Base-by-base conservation (phyloP, 2,113 vertebrate genomes). In the Sciurus niger region DNA sequence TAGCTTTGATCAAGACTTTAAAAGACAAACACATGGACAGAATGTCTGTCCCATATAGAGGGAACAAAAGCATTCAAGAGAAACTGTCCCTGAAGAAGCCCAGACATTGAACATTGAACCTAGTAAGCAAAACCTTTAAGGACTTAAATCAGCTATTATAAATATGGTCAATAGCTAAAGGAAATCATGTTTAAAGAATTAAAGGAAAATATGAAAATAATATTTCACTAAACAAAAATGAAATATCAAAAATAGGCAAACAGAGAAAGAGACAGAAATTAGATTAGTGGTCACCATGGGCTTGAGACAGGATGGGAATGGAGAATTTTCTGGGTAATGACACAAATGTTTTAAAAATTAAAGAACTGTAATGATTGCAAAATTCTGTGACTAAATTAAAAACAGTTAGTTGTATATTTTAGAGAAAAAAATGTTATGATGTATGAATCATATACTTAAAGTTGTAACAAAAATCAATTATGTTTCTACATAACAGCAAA, bases 181-280 rank as follows among this genome's bases (percentile, higher is more conserved):
- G 40, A 80, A 94, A 88, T 28, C 2, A 32, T 80, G 18, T 37
- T 34, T 94, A 80, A 88, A 65, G 67, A 94, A 88, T 63, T 51
- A 70, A 90, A 82, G 65, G 30, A n/a, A 72, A 60, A n/a, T 32
- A 58, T 55, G 48, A 58, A 14, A 91, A 68, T 58, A 91, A 53
- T 70, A 80, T 82, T 72, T 32, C 65, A 82, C 40, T 48, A 90
- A 84, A 43, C 30, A 43, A 8, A 25, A 73, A 89, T 53, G 20
- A 94, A 83, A 40, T 51, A 74, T 14, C 3, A 22, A 25, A 77
- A 84, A 55, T 14, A 89, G 28, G 68, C n/a, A 55, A 89, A 46
- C 30, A 84, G 60, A 67, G 60, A 58, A 63, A 63, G 24, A 63
- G 60, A 11, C 8, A 85, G 34, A 78, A 94, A 77, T 94, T 82